These are phyloP conservation scores for Megaceryle torquata DNA, from an alignment of 2,113 vertebrate species.

Conservation along the genomic window DNA sequence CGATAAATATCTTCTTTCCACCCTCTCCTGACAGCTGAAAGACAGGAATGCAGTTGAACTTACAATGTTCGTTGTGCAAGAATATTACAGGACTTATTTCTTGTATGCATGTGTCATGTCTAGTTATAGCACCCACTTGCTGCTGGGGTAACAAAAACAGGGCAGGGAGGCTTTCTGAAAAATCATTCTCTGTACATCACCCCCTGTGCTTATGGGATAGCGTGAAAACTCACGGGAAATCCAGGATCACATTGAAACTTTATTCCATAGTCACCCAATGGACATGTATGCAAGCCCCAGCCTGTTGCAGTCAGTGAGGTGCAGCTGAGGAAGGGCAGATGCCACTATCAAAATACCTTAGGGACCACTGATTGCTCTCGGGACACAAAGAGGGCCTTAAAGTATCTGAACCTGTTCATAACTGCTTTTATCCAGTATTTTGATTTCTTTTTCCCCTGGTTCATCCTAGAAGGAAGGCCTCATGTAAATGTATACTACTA, in stretches of 20 bases:
- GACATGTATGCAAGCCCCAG: not conserved
- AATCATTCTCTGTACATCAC: not conserved
- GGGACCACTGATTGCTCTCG: not conserved
- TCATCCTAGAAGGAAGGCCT: not conserved
- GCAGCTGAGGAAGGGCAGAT: not conserved
- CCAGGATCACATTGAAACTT: not conserved
- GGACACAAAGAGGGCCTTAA: not conserved
- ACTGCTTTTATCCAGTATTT: not conserved
- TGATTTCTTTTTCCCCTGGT: not conserved
- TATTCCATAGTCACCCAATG: not conserved
- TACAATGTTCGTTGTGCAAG: not conserved
- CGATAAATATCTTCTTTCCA: constrained; percentile 63
- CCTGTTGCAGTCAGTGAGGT: accelerated
- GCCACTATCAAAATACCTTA: not conserved
- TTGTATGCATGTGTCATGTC: not conserved
- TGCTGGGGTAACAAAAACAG: accelerated
- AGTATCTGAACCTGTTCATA: not conserved
- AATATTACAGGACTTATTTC: not conserved
- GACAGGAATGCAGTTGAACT: constrained; percentile 55
- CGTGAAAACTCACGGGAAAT: not conserved
- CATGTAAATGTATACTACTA: not conserved
- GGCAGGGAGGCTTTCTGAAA: not conserved
- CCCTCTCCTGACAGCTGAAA: constrained; percentile 47
- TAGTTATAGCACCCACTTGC: accelerated
- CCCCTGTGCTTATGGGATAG: not conserved